A percentile compares a stretch with the other conserved stretches of the same genome.
phyloP scores from a whole-genome alignment of 64 coral and sea anemone species.

The Porites australiensis region DNA sequence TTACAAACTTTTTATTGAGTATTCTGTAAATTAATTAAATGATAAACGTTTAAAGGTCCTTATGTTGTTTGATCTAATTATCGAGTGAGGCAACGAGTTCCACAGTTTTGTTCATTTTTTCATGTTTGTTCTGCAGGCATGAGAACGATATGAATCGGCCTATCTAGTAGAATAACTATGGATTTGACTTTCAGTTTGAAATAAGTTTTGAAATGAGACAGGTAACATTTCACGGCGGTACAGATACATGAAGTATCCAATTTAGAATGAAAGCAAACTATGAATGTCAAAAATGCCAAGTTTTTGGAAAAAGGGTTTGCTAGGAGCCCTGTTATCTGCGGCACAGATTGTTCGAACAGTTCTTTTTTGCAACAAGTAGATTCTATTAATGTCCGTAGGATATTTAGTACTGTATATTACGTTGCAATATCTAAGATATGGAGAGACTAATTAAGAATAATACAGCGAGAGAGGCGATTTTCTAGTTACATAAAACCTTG shows the following conservation, averaged over 20 bases:
- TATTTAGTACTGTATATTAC: too few relatives aligned
- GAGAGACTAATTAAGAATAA: too few relatives aligned
- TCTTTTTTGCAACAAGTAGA: too few relatives aligned
- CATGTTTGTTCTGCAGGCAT: background rate
- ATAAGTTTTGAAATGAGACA: background rate
- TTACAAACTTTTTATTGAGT: too few relatives aligned
- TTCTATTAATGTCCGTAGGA: too few relatives aligned
- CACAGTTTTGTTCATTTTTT: background rate
- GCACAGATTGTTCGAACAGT: too few relatives aligned
- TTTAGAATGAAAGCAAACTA: background rate
- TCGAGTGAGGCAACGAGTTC: background rate
- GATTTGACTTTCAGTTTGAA: background rate
- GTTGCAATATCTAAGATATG: too few relatives aligned
- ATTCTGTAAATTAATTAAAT: too few relatives aligned
- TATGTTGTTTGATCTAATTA: background rate
- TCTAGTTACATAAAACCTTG: too few relatives aligned
- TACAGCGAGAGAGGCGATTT: too few relatives aligned
- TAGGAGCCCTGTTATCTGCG: background rate
- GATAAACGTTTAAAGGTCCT: background rate
- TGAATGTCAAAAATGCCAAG: background rate
- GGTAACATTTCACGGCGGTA: background rate
- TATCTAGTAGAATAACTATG: background rate
- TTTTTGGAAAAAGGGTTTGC: background rate
- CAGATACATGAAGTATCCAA: background rate
- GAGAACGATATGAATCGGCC: background rate